Base-by-base conservation (phyloP, 1,140 invertebrate genomes). In the Ladona fulva region DNA sequence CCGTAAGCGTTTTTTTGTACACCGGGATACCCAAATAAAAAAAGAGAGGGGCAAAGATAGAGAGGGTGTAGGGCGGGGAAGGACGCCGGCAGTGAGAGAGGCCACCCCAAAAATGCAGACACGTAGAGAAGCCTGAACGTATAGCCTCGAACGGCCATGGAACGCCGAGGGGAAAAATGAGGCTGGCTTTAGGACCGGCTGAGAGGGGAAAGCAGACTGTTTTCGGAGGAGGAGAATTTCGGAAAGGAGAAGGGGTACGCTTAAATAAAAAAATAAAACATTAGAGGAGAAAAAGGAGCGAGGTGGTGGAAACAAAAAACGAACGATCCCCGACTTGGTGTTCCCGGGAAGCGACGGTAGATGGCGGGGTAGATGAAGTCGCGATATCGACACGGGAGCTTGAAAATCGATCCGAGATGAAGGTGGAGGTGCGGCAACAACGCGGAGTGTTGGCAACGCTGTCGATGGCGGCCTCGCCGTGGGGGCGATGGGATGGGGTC, bases 361-460 rank as follows among this genome's bases (percentile, higher is more conserved):
- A 66, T 66, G 52, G 52, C 52, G 12, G 52, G 52, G n/a, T 12
- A 16, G 52, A 66, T 66, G 52, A 66, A 66, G 52, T 66, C 52
- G n/a, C 52, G 52, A 66, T 66, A 16, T 16, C 14, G 16, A 66
- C 52, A 19, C 14, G 52, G 52, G 52, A 66, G 52, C 52, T 66
- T 66, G 52, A 66, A 66, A 66, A 66, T 66, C 52, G 52, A 66
- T 66, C 52, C 52, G 52, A n/a, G n/a, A n/a, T n/a, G n/a, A 66
- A 66, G 52, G 52, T 5, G 52, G 3, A 66, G 52, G 3, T 19
- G 52, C 52, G 52, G 52, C 52, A 66, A 66, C 52, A 66, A 22
- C 12, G 52, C 52, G 52, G 52, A 22, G 52, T 66, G 52, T 16
- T 22, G 52, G 52, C 52, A 66, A 66, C 52, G 52, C n/a, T 22